Evolutionary conservation across 2,113 vertebrate genomes (phyloP).

Genomic region (Pterocles orientalis): DNA sequence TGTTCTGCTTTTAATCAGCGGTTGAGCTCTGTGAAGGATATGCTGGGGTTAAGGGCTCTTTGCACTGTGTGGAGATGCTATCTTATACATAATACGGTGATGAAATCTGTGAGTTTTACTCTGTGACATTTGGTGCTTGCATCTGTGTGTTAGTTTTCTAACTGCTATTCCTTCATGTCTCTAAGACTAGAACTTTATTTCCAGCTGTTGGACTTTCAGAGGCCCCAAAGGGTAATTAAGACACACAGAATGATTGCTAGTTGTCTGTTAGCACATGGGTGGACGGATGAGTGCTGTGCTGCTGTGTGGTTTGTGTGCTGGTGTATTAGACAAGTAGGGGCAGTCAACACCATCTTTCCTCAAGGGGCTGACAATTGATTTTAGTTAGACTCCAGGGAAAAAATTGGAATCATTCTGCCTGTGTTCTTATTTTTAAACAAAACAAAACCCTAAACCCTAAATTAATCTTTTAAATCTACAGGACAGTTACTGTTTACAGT

Average conservation of each 20-base stretch:
- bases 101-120: neutral
- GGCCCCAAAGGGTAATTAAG: neutral
- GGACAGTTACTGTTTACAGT: neutral
- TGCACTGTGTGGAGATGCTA: neutral
- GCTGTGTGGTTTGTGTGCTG: neutral
- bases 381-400: neutral
- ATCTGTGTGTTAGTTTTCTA: neutral
- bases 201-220: slow-evolving; percentile 12
- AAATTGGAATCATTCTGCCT: neutral
- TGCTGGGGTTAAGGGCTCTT: neutral
- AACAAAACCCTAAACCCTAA: neutral
- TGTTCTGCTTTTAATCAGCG: neutral
- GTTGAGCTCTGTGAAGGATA: neutral
- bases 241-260: neutral
- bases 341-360: slow-evolving; percentile 7
- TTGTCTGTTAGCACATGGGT: neutral
- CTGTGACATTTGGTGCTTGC: neutral
- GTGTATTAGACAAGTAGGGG: neutral
- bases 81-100: neutral
- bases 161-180: neutral
- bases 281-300: neutral
- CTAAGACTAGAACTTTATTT: neutral
- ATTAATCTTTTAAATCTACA: neutral
- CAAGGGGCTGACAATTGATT: slow-evolving; percentile 14
- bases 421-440: neutral